phyloP scores from a whole-genome alignment of 1,140 invertebrate genomes.

The Drepana arcuata region DNA sequence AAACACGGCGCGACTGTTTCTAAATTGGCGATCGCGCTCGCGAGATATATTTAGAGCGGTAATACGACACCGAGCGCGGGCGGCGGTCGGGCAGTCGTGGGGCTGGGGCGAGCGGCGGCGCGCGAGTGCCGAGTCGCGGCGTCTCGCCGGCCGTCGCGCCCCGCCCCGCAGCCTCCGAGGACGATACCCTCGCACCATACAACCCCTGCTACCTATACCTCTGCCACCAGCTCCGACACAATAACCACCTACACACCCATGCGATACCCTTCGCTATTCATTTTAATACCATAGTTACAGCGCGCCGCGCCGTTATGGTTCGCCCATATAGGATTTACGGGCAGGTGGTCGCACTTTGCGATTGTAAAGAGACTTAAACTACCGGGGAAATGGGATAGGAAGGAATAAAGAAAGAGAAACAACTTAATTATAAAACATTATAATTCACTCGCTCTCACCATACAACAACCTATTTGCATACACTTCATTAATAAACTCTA shows the following conservation, averaged over 20 bases:
- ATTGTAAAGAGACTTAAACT: no score
- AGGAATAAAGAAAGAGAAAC: conserved; percentile 21
- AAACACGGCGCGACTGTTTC: conserved; percentile 63
- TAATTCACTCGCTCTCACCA: conserved; percentile 54
- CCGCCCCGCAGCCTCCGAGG: conserved; percentile 29
- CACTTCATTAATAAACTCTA: conserved; percentile 61
- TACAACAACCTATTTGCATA: conserved; percentile 43
- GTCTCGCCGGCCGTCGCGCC: conserved; percentile 12
- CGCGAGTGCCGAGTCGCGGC: conserved; percentile 44
- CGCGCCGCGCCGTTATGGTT: no score
- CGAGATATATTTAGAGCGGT: conserved; percentile 68
- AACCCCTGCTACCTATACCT: no score
- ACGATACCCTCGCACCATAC: conserved; percentile 38
- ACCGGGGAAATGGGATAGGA: no score
- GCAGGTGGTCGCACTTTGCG: no score
- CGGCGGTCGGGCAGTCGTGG: conserved; percentile 52
- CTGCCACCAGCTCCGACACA: no score
- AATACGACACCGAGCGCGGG: conserved; percentile 64
- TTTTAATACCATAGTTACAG: no score
- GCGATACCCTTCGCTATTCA: no score
- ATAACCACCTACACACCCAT: no score
- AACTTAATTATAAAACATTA: conserved; percentile 46
- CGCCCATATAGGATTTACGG: no score
- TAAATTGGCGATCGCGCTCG: conserved; percentile 66
- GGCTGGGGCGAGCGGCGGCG: conserved; percentile 32